Evolutionary conservation across 2,113 vertebrate species (phyloP), one percentile per base, ranked within the genome.

Genomic region (Danionella cerebrum): DNA sequence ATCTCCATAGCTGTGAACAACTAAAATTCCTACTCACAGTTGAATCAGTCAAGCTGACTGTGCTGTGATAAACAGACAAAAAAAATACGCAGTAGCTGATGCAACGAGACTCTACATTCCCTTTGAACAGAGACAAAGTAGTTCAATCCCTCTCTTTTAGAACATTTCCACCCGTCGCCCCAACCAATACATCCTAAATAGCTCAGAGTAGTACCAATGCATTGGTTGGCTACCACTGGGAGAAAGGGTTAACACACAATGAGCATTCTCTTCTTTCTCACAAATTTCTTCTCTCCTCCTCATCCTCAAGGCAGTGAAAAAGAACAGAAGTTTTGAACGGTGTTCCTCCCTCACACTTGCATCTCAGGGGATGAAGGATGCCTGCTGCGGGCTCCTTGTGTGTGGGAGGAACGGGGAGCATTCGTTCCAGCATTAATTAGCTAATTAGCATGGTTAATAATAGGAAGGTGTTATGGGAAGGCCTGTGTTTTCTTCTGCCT

Each of bases 391-490:
- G 29, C 24, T 64, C 29, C 19, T 48, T 1, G 6, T 48, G 25
- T 63, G 60, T 33, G 44, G 29, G 19, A 48, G 18, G 42, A 48
- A 33, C 11, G 27, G 31, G 42, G 31, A 64, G 60, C 27, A 47
- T 16, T 12, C 36, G 47, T 22, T 50, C 29, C 21, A 36, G 60
- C 12, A 12, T 63, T 47, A 63, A 47, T 63, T 19, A 48, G 27
- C 42, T 64, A 22, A 64, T 48, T 48, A 64, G 47, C 60, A 48
- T 47, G 19, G 19, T 64, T 48, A 64, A 64, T 12, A 36, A 48
- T 36, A 13, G 29, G 12, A 16, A 48, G 31, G 25, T 8, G 18
- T 45, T 63, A 33, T 21, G 25, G 35, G 27, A 60, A 29, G 25
- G 16, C 9, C 6, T 31, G 14, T 44, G 14, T 19, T 60, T 31